Base-by-base conservation (phyloP, 2,797 vertebrate genomes). In the Hoplostethus mediterraneus region DNA sequence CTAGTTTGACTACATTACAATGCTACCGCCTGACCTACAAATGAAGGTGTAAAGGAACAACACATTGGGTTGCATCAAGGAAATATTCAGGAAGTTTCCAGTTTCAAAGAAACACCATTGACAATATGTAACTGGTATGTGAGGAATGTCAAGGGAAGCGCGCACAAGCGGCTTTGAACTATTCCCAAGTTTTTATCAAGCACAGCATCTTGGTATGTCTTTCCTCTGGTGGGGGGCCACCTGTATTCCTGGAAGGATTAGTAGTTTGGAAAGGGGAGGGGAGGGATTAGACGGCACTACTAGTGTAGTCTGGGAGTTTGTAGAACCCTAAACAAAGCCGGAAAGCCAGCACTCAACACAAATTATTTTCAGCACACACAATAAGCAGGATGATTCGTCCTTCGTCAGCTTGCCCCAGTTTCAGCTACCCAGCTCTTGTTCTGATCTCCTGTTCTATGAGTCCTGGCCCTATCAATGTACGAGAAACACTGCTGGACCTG, bases 161-260 rank as follows among this genome's bases (percentile, higher is more conserved):
- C 55, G 28, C 5, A 0, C 52, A 21, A 68, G 33, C 45, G 11
- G 44, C 66, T 83, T 70, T 78, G 71, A 28, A 28, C 28, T 38
- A 8, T 65, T 11, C 36, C 49, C 2, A 0, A 44, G 71, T 42
- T 56, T 80, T 84, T 84, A 85, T 72, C 73, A 49, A 51, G 59
- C 80, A 48, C 68, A 67, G 60, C 63, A 67, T 85, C 82, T 72
- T 48, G 72, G 72, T 79, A 53, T 89, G 85, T 83, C 80, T 85
- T 79, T 60, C 71, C 64, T 78, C 59, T 72, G 13, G 71, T 56
- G 59, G 83, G 28, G 74, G 83, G 78, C 65, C 88, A 88, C 87
- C 86, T 83, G 79, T 85, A 77, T 91, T 90, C 88, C 85, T 88
- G 86, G 77, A 86, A 86, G 89, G 86, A 91, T 90, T 88, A 84